Evolutionary conservation across 2,797 vertebrate species (phyloP), one percentile per base, ranked within the genome.

Genomic region (Pipistrellus kuhlii): DNA sequence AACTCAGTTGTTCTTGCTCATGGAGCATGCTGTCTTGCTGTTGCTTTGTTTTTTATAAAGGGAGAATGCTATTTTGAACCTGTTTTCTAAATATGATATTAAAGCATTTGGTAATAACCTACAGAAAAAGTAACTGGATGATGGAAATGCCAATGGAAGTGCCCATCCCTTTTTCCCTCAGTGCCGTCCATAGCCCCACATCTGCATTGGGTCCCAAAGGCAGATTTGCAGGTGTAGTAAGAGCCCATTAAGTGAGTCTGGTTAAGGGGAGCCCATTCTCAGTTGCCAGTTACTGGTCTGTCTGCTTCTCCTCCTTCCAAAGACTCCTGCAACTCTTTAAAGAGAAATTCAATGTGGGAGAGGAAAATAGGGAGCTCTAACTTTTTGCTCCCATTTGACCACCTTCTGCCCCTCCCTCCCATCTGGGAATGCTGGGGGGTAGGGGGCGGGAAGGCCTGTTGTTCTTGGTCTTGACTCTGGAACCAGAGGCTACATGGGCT

Each of bases 31-130:
- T n/a, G 27, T 66, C 55, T 77, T 51, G 53, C 71, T 12, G 5
- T 85, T 15, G 32, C n/a, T 82, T 88, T 46, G 6, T 30, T 32
- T 48, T 69, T 90, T 51, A 30, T 68, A 71, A 71, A 86, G 38
- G n/a, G 38, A 77, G 21, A 30, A n/a, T 53, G 20, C 77, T 88
- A 55, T 82, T 93, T 88, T 93, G 77, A 85, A 59, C 41, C 2
- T 57, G 8, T 32, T 55, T 76, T 86, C 23, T 68, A 81, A 85
- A 86, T 68, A 38, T 20, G 69, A 46, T 25, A 30, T 71, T 32
- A 41, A 68, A 72, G 7, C 20, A 3, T 20, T 41, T 51, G 85
- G 48, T 46, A 53, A 27, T 71, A 12, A 69, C 27, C 32, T 44
- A 35, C 2, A 59, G 23, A 18, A 23, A 23, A 57, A 57, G 21